phyloP scores from a whole-genome alignment of 2,113 vertebrate genomes.

The Aptenodytes patagonicus region DNA sequence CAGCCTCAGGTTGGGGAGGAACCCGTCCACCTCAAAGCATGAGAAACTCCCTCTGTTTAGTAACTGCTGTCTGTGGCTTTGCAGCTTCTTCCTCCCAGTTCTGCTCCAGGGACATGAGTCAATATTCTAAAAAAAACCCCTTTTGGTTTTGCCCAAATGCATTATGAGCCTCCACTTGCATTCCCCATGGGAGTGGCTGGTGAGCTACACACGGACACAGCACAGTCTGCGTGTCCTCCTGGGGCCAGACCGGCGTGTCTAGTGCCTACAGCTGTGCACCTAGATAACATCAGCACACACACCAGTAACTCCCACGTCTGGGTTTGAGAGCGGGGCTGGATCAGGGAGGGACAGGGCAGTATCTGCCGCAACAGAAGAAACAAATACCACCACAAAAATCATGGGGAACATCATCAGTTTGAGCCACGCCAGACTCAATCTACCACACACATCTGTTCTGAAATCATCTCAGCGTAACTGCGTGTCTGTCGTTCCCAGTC shows the following conservation, averaged over 20 bases:
- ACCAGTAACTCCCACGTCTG: neutral
- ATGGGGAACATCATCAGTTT: neutral
- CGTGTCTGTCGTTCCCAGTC: neutral
- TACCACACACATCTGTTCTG: neutral
- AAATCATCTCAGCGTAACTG: neutral
- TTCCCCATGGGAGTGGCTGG: neutral
- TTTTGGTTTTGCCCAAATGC: neutral
- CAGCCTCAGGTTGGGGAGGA: neutral
- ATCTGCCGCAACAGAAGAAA: neutral
- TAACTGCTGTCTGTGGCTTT: neutral
- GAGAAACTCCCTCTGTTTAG: neutral
- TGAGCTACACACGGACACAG: neutral
- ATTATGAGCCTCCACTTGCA: neutral
- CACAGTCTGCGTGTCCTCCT: neutral
- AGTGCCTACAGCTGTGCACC: neutral
- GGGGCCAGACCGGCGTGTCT: neutral
- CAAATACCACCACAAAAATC: neutral
- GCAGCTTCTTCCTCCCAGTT: neutral
- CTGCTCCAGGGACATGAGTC: neutral
- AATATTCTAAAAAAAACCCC: neutral
- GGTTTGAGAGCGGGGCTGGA: neutral
- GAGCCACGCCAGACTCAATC: neutral
- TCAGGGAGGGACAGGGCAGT: neutral
- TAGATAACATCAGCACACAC: neutral
- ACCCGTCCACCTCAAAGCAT: neutral